These are phyloP conservation scores for Eulithis prunata DNA, from an alignment of 2,888 invertebrate genomes.

Conservation along the genomic window DNA sequence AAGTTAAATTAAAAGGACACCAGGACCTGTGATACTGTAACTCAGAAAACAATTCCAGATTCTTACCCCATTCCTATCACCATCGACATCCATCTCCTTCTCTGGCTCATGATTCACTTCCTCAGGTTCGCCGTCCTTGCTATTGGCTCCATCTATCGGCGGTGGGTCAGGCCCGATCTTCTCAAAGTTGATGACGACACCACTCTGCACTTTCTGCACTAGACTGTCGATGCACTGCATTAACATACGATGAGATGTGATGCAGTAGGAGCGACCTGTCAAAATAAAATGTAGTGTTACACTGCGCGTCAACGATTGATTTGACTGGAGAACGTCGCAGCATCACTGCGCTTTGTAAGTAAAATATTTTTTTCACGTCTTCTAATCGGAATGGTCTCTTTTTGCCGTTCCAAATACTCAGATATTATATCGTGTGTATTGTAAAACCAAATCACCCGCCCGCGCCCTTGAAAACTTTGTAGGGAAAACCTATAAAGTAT, in stretches of 20 bases:
- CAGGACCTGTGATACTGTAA: no score
- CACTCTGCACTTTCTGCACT: conserved; percentile 98
- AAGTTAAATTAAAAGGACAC: not conserved
- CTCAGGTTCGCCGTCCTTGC: conserved; percentile 78
- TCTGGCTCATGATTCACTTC: conserved; percentile 71
- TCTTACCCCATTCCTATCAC: conserved; percentile 80
- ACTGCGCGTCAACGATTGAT: not conserved
- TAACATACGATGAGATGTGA: conserved; percentile 97
- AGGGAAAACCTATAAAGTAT: no score
- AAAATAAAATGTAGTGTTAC: conserved; percentile 21
- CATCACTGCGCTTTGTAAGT: no score
- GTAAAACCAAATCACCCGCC: no score
- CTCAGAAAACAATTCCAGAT: no score
- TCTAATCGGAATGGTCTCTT: no score
- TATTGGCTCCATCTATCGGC: conserved; percentile 83
- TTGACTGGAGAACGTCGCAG: no score
- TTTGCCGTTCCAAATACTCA: no score
- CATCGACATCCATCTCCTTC: conserved; percentile 77
- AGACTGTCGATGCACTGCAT: conserved; percentile 98
- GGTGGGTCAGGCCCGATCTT: conserved; percentile 96
- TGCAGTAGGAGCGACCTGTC: conserved; percentile 95
- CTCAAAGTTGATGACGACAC: conserved; percentile 98
- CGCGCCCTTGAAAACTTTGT: no score
- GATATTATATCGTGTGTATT: no score
- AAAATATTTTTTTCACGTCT: no score